Conservation (phyloP, 2,888 invertebrate species). For the Acanthopleura granulata region DNA sequence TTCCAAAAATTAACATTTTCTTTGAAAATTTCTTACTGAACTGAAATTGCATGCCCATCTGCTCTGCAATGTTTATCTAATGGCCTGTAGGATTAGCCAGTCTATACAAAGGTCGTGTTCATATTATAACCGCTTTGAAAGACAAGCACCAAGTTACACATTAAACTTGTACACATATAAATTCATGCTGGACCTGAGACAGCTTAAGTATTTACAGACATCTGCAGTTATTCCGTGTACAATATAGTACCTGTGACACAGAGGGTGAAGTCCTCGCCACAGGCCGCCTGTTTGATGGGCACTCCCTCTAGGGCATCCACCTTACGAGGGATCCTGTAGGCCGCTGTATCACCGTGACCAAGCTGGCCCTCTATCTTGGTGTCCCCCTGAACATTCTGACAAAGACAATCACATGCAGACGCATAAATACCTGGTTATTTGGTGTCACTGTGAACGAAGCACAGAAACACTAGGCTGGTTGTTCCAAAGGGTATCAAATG, state of each 20-base stretch:
- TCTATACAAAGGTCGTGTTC: too few species aligned
- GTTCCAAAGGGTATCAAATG: too few species aligned
- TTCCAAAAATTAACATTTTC: too few species aligned
- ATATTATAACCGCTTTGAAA: too few species aligned
- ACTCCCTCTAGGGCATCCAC: slow-evolving; percentile 61
- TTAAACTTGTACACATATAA: too few species aligned
- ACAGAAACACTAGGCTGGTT: too few species aligned
- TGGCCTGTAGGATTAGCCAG: too few species aligned
- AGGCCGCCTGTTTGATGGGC: slow-evolving; percentile 62
- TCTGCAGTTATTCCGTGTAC: background rate
- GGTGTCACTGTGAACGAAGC: background rate
- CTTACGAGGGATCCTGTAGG: slow-evolving; percentile 66
- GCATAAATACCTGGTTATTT: background rate
- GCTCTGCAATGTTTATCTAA: too few species aligned
- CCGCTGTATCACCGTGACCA: slow-evolving; percentile 67
- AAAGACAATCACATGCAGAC: background rate
- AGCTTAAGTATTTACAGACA: background rate
- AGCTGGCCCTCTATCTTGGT: slow-evolving; percentile 61
- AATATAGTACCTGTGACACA: slow-evolving; percentile 57
- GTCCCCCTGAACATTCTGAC: slow-evolving; percentile 59
- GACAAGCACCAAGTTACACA: too few species aligned
- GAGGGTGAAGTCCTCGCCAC: slow-evolving; percentile 69
- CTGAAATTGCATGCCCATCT: too few species aligned
- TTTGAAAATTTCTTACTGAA: too few species aligned
- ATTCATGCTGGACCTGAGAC: too few species aligned